Percentiles rank a stretch among this genome's conserved stretches.
phyloP scores from a whole-genome alignment of 2,797 vertebrate genomes.

The Ciconia nigra region DNA sequence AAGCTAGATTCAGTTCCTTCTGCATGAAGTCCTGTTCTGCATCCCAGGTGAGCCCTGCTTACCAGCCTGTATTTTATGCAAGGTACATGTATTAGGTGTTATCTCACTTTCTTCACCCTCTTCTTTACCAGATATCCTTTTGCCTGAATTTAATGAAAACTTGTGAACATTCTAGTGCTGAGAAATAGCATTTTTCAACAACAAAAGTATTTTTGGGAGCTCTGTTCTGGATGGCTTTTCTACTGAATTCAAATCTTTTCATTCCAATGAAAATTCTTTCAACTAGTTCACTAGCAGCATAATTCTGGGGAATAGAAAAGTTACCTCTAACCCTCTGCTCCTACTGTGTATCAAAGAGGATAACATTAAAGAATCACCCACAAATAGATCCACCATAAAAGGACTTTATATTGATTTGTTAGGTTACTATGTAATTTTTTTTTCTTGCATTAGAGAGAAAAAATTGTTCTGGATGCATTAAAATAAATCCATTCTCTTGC shows the following conservation, averaged over 20 bases:
- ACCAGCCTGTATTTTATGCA: background rate
- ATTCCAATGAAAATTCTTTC: slow-evolving; percentile 79
- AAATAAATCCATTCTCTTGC: background rate
- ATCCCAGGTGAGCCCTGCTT: background rate
- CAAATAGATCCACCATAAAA: slow-evolving; percentile 77
- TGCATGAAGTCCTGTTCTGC: background rate
- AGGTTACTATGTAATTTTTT: slow-evolving; percentile 57
- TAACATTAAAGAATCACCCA: slow-evolving; percentile 76
- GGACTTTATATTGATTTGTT: slow-evolving; percentile 69
- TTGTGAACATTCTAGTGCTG: background rate
- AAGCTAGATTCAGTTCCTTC: background rate
- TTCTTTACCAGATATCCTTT: background rate
- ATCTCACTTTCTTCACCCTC: background rate
- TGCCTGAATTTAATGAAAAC: background rate
- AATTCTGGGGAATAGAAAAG: slow-evolving; percentile 68
- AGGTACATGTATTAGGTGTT: rapidly evolving
- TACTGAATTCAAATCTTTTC: slow-evolving; percentile 73
- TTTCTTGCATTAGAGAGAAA: slow-evolving; percentile 13
- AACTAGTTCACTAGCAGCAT: slow-evolving; percentile 76
- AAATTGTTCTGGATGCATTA: background rate
- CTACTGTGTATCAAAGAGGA: slow-evolving; percentile 76
- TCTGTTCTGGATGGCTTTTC: slow-evolving; percentile 73
- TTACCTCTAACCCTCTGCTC: slow-evolving; percentile 74
- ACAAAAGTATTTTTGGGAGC: background rate
- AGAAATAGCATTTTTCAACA: background rate